Evolutionary conservation across 2,888 invertebrate genomes (phyloP).

Genomic region (Bimastos eiseni): DNA sequence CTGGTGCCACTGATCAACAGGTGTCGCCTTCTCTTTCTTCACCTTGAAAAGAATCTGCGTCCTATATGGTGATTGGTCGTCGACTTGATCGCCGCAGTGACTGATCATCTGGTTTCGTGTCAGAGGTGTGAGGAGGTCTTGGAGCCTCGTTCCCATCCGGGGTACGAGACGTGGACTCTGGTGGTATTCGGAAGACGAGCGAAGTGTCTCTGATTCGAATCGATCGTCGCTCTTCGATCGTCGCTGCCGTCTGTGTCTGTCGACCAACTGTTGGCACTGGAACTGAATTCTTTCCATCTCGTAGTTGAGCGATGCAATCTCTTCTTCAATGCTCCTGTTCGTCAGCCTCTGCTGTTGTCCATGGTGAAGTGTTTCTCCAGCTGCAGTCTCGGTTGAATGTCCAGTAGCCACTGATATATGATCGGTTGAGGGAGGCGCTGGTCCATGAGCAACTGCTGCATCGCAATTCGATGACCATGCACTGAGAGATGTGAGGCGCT

Average conservation of each 20-base stretch:
- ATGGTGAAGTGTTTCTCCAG: background rate
- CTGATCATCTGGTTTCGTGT: background rate
- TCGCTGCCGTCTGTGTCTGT: constrained; percentile 51
- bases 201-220: background rate
- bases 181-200: background rate
- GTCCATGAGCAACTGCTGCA: background rate
- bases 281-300: constrained; percentile 70
- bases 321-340: constrained; percentile 63
- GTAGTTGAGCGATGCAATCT: constrained; percentile 67
- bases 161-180: background rate
- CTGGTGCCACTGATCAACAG: background rate
- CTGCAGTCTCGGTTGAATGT: background rate
- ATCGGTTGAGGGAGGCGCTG: background rate
- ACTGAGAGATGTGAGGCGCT: background rate
- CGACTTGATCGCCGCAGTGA: background rate
- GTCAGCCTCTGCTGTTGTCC: background rate
- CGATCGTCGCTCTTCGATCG: constrained; percentile 4
- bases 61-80: background rate
- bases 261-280: constrained; percentile 64
- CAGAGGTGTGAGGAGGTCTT: background rate
- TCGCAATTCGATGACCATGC: background rate
- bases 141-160: background rate
- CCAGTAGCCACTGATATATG: background rate
- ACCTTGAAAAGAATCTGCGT: background rate
- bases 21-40: background rate